Percentiles rank a stretch among this genome's conserved stretches.
Evolutionary conservation across 1,140 invertebrate species (phyloP).

Genomic region (Calephelis nemesis): DNA sequence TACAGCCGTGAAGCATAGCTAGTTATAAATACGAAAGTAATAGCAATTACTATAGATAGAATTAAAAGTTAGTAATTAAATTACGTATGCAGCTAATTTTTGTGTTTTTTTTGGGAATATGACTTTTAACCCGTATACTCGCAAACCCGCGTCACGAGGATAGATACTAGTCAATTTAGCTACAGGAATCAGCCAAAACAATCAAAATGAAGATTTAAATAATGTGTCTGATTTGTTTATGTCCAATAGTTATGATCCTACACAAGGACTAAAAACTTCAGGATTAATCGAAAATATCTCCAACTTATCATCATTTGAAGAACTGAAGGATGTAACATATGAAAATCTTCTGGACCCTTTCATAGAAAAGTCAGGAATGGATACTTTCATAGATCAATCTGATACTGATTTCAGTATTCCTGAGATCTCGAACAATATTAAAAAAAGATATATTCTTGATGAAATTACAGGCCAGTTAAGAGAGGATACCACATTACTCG

Average conservation of each 20-base stretch:
- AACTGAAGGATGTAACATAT: not conserved
- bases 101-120: not conserved
- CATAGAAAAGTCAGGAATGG: not conserved
- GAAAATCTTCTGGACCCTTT: not conserved
- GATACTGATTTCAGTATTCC: not conserved
- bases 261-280: constrained; percentile 2
- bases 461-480: not conserved
- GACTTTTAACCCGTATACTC: constrained; percentile 2
- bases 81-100: not conserved
- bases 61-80: not conserved
- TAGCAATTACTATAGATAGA: too few relatives aligned
- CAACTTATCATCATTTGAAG: constrained; percentile 1
- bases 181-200: constrained; percentile 1
- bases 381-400: not conserved
- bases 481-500: not conserved
- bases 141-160: not conserved
- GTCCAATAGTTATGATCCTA: not conserved
- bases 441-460: not conserved
- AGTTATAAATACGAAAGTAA: too few relatives aligned
- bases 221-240: not conserved
- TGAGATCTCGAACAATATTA: not conserved
- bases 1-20: too few relatives aligned
- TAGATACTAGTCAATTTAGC: not conserved
- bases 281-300: not conserved
- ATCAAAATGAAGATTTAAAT: constrained; percentile 1